These are phyloP conservation scores for Myrmecophaga tridactyla DNA, from an alignment of 2,113 vertebrate species.

Conservation along the genomic window DNA sequence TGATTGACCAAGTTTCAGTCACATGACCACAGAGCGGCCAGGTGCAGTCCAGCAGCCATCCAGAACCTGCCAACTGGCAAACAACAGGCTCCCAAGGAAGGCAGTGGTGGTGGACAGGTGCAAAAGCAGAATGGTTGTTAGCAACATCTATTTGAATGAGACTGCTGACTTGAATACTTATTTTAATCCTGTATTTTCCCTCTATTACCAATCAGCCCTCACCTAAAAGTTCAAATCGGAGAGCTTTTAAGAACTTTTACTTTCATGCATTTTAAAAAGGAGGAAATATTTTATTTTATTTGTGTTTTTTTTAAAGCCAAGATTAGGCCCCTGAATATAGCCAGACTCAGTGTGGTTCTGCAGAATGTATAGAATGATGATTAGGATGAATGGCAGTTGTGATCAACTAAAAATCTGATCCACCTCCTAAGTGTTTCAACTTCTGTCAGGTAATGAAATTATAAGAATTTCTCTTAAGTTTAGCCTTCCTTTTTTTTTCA, in stretches of 20 bases:
- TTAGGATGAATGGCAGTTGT: not conserved
- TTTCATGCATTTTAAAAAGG: not conserved
- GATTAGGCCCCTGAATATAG: not conserved
- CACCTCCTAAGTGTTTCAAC: not conserved
- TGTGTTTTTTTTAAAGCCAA: not conserved
- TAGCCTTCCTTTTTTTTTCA: not conserved
- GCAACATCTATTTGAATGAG: not conserved
- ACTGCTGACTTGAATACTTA: not conserved
- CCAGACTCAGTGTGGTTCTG: not conserved
- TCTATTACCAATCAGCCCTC: not conserved
- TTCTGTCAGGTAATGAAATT: not conserved
- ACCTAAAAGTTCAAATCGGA: not conserved
- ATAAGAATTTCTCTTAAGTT: not conserved
- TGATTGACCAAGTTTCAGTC: not conserved
- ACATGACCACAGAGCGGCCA: not conserved
- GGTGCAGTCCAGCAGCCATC: not conserved
- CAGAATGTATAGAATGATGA: not conserved
- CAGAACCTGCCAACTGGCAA: not conserved
- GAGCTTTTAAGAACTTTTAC: not conserved
- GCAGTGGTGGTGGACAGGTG: not conserved
- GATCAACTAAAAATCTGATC: not conserved
- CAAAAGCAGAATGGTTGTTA: not conserved
- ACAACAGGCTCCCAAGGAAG: not conserved
- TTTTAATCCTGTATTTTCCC: not conserved
- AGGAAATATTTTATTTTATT: not conserved